Conservation (phyloP, 2,888 invertebrate species). For the Noctua janthina region DNA sequence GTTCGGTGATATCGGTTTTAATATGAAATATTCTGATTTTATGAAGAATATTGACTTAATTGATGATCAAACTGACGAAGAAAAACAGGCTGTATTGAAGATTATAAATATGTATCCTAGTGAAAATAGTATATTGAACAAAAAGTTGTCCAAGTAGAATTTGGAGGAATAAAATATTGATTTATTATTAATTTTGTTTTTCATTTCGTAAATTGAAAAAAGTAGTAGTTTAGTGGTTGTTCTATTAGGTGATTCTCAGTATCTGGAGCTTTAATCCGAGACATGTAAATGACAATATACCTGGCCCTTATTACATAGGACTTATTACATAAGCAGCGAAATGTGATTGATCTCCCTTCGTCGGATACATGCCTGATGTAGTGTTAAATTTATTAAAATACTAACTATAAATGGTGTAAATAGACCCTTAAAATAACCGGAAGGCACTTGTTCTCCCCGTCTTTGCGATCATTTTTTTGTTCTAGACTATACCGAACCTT, state of each 20-base stretch:
- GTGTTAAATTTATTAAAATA: not conserved
- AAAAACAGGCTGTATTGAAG: constrained; percentile 61
- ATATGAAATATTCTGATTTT: constrained; percentile 78
- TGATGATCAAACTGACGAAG: constrained; percentile 65
- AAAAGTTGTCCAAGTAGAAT: constrained; percentile 45
- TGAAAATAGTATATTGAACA: constrained; percentile 73
- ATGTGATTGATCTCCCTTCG: not conserved
- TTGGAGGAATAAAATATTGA: constrained; percentile 11
- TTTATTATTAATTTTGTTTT: not conserved
- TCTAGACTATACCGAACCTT: too few species aligned
- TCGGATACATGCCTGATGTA: not conserved
- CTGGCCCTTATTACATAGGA: too few species aligned
- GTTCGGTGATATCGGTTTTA: constrained; percentile 82
- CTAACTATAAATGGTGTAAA: too few species aligned
- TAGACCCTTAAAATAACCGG: too few species aligned
- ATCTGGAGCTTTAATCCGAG: not conserved
- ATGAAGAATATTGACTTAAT: constrained; percentile 67
- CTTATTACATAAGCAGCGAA: not conserved
- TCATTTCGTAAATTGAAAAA: constrained; percentile 1
- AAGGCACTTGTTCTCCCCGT: too few species aligned
- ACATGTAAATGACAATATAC: not conserved
- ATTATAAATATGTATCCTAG: constrained; percentile 78
- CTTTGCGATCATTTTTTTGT: too few species aligned
- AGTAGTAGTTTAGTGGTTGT: not conserved
- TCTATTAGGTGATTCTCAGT: not conserved